phyloP scores from a whole-genome alignment of 2,888 invertebrate genomes.

The Drosophila kuntzei region DNA sequence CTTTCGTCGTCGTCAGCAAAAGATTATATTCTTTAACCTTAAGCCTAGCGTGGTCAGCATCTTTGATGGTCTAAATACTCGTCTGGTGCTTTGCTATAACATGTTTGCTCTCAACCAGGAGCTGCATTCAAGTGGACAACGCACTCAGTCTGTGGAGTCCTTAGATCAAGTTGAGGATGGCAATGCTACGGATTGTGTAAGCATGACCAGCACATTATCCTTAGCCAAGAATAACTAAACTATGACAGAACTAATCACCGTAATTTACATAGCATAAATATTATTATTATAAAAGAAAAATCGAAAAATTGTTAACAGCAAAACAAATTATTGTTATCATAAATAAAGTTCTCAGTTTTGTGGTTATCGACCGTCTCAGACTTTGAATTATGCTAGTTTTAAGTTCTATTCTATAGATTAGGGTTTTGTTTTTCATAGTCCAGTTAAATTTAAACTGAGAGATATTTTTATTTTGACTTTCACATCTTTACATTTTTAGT shows the following conservation, averaged over 20 bases:
- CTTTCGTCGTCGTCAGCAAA: constrained; percentile 90
- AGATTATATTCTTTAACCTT: constrained; percentile 93
- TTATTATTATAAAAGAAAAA: neutral
- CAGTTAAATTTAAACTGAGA: too few relatives aligned
- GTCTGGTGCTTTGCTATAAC: constrained; percentile 81
- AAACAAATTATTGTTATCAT: neutral
- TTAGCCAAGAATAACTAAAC: constrained; percentile 42
- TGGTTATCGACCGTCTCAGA: neutral
- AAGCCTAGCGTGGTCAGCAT: constrained; percentile 93
- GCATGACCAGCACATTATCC: constrained; percentile 66
- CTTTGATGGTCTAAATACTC: constrained; percentile 88
- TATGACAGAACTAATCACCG: neutral
- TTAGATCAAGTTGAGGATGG: constrained; percentile 50
- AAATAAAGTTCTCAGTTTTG: neutral
- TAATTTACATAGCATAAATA: too few relatives aligned
- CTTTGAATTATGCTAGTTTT: neutral
- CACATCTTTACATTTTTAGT: too few relatives aligned
- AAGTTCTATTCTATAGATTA: too few relatives aligned
- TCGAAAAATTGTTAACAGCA: neutral
- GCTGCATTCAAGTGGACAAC: constrained; percentile 24
- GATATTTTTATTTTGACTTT: neutral
- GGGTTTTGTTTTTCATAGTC: too few relatives aligned
- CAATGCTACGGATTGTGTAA: constrained; percentile 53
- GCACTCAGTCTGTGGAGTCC: constrained; percentile 49
- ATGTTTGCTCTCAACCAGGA: constrained; percentile 70